Evolutionary conservation across 1,140 invertebrate species (phyloP), one percentile per base, ranked within the genome.

Genomic region (Lineus longissimus): DNA sequence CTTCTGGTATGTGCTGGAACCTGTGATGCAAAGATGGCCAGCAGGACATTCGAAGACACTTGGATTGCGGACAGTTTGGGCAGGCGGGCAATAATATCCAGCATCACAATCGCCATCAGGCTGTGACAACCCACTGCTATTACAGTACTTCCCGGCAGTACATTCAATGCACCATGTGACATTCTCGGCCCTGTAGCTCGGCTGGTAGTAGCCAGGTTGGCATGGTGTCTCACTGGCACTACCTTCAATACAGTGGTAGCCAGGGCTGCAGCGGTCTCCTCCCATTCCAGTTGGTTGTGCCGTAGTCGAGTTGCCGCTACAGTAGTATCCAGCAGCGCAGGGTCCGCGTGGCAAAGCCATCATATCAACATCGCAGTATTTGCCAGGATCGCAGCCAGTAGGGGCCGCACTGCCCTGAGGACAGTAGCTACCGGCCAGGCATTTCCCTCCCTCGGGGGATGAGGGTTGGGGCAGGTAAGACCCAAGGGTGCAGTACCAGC

Each of bases 401-500:
- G 75, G 73, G 11, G 70, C 67, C 0, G 69, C 62, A 25, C 72
- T 74, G 56, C 75, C 75, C 36, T 31, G 36, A 9, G 75, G 73
- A 55, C 76, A 78, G 62, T 76, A 78, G 23, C 59, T 72, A 70
- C 76, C 74, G 64, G 73, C 69, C 9, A 73, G 25, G 70, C 77
- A 79, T 56, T 71, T 73, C 11, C 76, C 72, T 17, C 77, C 77
- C 45, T 77, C 69, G 31, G 76, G 73, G 40, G 64, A 55, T 1
- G 71, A 57, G 4, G 76, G 76, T n/a, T 75, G 74, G 17, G 72
- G 65, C 15, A 73, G 51, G 45, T 45, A 67, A 13, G 77, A 73
- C 0, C 73, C 70, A 2, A 74, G 40, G n/a, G 69, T 71, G 63
- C 77, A 79, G 64, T 72, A 79, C 77, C 77, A 79, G 23, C 77